These are phyloP conservation scores for Phodopus roborovskii DNA, from an alignment of 2,113 vertebrate genomes.

Conservation along the genomic window DNA sequence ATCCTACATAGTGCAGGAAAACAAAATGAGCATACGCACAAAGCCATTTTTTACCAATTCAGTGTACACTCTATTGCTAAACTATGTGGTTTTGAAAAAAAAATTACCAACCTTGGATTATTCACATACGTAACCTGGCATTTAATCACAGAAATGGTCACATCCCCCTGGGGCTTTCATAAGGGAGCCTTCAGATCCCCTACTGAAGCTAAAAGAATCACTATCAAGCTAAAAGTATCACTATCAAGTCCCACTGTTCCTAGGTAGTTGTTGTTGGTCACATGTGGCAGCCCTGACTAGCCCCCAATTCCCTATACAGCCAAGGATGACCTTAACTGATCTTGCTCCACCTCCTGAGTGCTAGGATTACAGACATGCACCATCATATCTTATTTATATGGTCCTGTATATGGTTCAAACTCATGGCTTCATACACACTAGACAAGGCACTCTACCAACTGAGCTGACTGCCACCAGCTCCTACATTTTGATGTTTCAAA, in stretches of 20 bases:
- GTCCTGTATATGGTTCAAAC: not conserved
- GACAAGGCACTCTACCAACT: not conserved
- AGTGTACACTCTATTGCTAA: not conserved
- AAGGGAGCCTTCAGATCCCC: not conserved
- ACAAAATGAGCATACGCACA: not conserved
- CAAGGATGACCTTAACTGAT: not conserved
- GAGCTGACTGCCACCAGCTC: not conserved
- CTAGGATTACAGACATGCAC: not conserved
- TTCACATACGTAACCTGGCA: not conserved
- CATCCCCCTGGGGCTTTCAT: not conserved
- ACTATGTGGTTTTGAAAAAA: not conserved
- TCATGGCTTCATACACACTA: not conserved
- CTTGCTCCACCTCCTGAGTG: not conserved
- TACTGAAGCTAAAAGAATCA: not conserved
- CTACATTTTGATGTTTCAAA: slow-evolving; percentile 48
- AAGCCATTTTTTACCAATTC: not conserved
- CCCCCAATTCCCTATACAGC: not conserved
- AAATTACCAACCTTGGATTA: not conserved
- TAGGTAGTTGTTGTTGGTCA: not conserved
- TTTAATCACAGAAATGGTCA: not conserved
- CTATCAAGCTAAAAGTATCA: not conserved
- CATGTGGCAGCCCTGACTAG: not conserved
- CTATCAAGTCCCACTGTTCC: not conserved
- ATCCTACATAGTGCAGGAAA: not conserved
- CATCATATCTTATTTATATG: not conserved